Conservation (phyloP, 2,113 vertebrate genomes). For the Alces alces region DNA sequence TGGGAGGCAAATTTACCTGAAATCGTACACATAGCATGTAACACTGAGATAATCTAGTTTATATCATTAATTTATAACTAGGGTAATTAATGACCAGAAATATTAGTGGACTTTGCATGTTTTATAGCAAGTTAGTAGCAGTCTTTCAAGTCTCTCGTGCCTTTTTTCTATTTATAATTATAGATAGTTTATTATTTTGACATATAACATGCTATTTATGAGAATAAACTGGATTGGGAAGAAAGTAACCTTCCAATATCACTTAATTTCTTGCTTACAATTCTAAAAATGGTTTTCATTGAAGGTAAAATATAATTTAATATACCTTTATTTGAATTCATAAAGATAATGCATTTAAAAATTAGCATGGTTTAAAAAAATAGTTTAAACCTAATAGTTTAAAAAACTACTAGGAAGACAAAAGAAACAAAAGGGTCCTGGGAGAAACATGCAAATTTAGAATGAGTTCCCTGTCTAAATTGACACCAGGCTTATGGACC, state of each 20-base stretch:
- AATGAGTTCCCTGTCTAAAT: not conserved
- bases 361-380: not conserved
- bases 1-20: not conserved
- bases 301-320: not conserved
- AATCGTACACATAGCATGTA: not conserved
- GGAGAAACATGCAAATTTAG: not conserved
- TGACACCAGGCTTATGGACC: not conserved
- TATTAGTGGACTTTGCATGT: not conserved
- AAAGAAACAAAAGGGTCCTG: not conserved
- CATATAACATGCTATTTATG: not conserved
- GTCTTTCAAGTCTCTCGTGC: not conserved
- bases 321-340: not conserved
- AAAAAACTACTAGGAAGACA: not conserved
- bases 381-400: not conserved
- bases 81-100: not conserved
- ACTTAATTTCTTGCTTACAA: not conserved
- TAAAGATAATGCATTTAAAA: not conserved
- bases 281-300: not conserved
- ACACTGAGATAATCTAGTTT: not conserved
- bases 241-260: not conserved
- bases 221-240: not conserved
- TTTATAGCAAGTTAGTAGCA: not conserved
- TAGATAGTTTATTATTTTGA: slow-evolving; percentile 10
- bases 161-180: not conserved
- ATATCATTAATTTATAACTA: not conserved